Evolutionary conservation across 1,140 invertebrate species (phyloP).

Genomic region (Habropoda laboriosa): DNA sequence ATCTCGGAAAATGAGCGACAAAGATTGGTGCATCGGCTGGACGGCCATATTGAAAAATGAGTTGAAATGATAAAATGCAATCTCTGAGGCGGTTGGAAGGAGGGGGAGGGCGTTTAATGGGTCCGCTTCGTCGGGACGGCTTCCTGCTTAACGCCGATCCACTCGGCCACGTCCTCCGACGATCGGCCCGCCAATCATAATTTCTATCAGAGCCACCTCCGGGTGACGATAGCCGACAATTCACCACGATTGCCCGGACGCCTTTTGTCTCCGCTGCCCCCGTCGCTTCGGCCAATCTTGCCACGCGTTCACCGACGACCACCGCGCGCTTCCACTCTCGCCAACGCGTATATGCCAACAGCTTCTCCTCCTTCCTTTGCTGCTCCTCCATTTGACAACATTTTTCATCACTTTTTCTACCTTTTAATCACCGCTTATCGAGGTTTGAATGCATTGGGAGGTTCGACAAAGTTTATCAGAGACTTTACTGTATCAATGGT

Average conservation of each 20-base stretch:
- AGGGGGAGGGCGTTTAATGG: conserved; percentile 69
- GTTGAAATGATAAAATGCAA: conserved; percentile 77
- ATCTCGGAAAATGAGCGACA: too few species aligned
- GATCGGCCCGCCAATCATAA: conserved; percentile 81
- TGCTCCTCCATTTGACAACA: too few species aligned
- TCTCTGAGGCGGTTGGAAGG: conserved; percentile 53
- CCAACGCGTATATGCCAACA: too few species aligned
- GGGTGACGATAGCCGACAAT: conserved; percentile 80
- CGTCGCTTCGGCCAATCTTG: conserved; percentile 59
- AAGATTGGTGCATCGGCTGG: too few species aligned
- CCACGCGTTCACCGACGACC: conserved; percentile 55
- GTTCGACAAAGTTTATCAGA: too few species aligned
- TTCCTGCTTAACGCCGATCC: conserved; percentile 82
- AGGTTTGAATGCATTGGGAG: too few species aligned
- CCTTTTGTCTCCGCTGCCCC: conserved; percentile 73
- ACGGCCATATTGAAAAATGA: conserved; percentile 77
- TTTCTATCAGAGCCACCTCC: conserved; percentile 82
- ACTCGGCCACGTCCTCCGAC: conserved; percentile 78
- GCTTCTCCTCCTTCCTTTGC: neutral
- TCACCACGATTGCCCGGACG: conserved; percentile 76
- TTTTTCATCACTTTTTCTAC: too few species aligned
- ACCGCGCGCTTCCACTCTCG: neutral
- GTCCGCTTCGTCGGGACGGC: conserved; percentile 80
- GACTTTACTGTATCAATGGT: too few species aligned
- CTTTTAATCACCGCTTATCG: too few species aligned